Evolutionary conservation across 2,113 vertebrate species (phyloP).

Genomic region (Mustela nigripes): DNA sequence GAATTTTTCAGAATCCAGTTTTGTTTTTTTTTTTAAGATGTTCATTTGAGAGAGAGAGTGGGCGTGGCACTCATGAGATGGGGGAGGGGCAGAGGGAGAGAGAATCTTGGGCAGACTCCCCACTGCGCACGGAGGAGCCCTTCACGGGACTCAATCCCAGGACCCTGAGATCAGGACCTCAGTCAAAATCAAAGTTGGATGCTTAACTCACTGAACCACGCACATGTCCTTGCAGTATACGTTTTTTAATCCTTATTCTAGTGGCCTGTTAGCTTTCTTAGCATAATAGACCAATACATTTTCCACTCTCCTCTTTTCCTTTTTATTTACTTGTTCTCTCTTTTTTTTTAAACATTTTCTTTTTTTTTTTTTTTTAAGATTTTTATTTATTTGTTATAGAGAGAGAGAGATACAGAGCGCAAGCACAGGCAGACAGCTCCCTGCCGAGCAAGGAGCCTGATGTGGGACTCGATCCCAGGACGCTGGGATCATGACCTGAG

Average conservation of each 20-base stretch:
- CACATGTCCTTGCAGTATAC: rapidly evolving
- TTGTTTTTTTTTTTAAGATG: neutral
- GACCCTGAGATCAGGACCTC: neutral
- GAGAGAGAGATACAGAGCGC: too few relatives aligned
- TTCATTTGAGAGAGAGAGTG: neutral
- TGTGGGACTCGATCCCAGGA: too few relatives aligned
- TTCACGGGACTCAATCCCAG: rapidly evolving
- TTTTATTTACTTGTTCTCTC: neutral
- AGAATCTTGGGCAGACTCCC: neutral
- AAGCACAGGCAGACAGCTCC: too few relatives aligned
- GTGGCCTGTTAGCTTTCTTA: neutral
- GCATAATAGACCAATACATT: neutral
- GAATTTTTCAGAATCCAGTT: neutral
- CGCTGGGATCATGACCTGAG: too few relatives aligned
- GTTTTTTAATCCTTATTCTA: neutral
- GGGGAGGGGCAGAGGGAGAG: neutral
- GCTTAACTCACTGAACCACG: neutral
- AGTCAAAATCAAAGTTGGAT: neutral
- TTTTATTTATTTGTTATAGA: too few relatives aligned
- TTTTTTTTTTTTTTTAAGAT: too few relatives aligned
- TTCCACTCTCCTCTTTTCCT: neutral
- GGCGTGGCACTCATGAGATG: rapidly evolving
- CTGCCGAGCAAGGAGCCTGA: too few relatives aligned
- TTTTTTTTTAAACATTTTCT: too few relatives aligned
- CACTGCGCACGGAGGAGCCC: neutral